Conservation (phyloP, 2,113 vertebrate genomes). For the Dasyurus viverrinus region DNA sequence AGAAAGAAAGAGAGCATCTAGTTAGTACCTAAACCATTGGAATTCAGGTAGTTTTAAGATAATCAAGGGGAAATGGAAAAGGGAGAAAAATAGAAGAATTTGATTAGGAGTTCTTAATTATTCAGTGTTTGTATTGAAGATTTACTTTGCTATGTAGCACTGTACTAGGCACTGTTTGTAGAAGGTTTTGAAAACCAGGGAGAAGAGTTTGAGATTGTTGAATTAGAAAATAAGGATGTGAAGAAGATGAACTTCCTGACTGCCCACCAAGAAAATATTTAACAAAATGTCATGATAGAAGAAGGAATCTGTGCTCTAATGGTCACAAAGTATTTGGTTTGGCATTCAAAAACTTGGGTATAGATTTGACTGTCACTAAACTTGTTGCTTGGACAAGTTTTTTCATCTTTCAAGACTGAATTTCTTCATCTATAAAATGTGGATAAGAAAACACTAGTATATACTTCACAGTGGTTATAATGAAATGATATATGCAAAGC, state of each 20-base stretch:
- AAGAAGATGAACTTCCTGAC: neutral
- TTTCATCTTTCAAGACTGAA: neutral
- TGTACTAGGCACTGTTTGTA: neutral
- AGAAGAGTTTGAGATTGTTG: neutral
- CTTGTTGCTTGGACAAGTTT: neutral
- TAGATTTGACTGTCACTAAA: neutral
- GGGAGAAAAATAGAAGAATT: neutral
- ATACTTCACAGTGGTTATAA: neutral
- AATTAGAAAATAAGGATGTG: neutral
- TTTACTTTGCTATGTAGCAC: neutral
- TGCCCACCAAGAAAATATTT: neutral
- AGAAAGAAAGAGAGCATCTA: neutral
- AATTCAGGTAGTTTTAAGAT: neutral
- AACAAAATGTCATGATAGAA: neutral
- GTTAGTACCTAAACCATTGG: neutral
- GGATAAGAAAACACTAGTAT: neutral
- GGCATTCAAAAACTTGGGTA: neutral
- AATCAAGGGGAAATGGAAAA: neutral
- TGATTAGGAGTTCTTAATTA: neutral
- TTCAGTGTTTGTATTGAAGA: conserved; percentile 14
- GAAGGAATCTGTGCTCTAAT: conserved; percentile 22
- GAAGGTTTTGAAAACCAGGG: neutral
- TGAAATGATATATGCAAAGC: neutral
- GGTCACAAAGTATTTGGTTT: neutral
- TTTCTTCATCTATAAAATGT: neutral